phyloP scores from a whole-genome alignment of 2,113 vertebrate genomes.

The Callorhinus ursinus region DNA sequence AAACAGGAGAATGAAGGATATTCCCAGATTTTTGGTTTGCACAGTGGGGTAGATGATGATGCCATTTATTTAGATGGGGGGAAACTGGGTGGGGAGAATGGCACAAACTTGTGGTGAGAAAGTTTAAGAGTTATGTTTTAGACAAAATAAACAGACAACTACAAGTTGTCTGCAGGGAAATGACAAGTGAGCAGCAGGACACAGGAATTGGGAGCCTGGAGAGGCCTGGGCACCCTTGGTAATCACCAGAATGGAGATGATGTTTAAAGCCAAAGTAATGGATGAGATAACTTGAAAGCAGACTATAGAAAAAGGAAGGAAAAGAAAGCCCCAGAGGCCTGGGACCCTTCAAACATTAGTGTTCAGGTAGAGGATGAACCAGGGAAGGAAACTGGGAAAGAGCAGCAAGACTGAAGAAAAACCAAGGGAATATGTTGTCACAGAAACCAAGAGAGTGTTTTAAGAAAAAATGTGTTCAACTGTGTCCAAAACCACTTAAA shows the following conservation, averaged over 20 bases:
- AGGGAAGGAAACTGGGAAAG: background rate
- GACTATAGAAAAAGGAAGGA: background rate
- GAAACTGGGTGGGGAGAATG: background rate
- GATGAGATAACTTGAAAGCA: background rate
- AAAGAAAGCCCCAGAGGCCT: background rate
- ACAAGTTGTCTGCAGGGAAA: background rate
- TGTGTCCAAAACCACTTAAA: background rate
- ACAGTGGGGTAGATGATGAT: background rate
- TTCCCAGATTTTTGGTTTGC: background rate
- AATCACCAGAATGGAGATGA: background rate
- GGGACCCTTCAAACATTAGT: background rate
- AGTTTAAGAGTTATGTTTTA: background rate
- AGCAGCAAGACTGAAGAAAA: background rate
- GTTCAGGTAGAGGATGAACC: background rate
- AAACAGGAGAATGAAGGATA: background rate
- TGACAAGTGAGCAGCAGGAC: background rate
- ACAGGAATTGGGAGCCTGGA: background rate
- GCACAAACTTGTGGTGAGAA: background rate
- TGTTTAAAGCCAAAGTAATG: background rate
- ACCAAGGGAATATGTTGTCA: background rate
- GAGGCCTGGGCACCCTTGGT: background rate
- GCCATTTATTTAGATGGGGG: background rate
- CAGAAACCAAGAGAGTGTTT: background rate
- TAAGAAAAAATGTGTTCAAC: background rate
- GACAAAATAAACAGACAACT: background rate